Base-by-base conservation (phyloP, 2,113 vertebrate species). In the Poeciliopsis occidentalis region DNA sequence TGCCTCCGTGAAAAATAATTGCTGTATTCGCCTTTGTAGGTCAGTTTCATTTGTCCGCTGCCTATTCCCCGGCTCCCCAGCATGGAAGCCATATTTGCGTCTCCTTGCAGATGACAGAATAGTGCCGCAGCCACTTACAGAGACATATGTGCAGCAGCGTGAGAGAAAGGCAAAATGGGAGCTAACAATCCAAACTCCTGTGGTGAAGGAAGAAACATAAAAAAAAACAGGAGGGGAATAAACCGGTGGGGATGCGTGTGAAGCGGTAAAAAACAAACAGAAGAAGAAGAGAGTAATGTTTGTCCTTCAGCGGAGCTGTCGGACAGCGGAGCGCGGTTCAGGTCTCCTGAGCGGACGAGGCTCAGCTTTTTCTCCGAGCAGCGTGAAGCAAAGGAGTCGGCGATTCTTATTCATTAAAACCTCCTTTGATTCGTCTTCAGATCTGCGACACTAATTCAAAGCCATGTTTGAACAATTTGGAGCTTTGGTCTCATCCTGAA, bases 11-110 rank as follows among this genome's bases (percentile, higher is more conserved):
- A 80, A 75, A 91, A 89, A 87, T 90, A 90, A 92, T 91, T 88
- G 81, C 87, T 73, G 88, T 87, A 82, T 91, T 80, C 86, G 89
- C 72, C 80, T 91, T 84, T 91, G 89, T 91, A 89, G 90, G 92
- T 90, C 88, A 91, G 87, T 85, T 81, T 80, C 88, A 91, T 91
- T 86, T 92, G 88, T 91, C 87, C 54, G 71, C 85, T 75, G 82
- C 85, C 85, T 78, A 76, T 73, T 83, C 85, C 71, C 83, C 8
- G 7, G 64, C 47, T 79, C 71, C 88, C 87, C 90, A 87, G 88
- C 89, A 76, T 90, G 90, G 90, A 84, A 75, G 87, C 76, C 26
- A 41, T 74, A 71, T 81, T 85, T 78, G 76, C 86, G 78, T 81
- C 12, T 69, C 76, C 61, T 37, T 57, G 30, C 74, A 82, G 87